Conservation (phyloP, 2,888 invertebrate genomes). For the Acholoe squamosa region DNA sequence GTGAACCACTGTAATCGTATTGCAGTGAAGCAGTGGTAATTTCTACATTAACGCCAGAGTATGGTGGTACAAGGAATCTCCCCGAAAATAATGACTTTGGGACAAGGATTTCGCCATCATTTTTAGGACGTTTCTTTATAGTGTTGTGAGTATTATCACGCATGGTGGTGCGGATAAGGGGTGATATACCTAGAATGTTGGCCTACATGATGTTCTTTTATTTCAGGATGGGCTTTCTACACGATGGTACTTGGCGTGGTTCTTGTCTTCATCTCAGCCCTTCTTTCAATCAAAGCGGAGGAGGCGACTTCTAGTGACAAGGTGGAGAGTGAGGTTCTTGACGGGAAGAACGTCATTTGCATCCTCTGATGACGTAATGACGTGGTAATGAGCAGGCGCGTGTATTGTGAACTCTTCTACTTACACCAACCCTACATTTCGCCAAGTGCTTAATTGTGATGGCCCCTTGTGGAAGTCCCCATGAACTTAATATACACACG, state of each 20-base stretch:
- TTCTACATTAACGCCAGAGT: too few species aligned
- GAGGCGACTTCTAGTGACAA: conserved; percentile 92
- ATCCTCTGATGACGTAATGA: conserved; percentile 84
- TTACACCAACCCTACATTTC: background rate
- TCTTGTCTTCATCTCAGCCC: conserved; percentile 89
- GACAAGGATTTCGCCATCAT: too few species aligned
- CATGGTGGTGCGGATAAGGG: too few species aligned
- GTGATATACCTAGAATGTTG: too few species aligned
- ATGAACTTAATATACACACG: too few species aligned
- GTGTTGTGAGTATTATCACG: too few species aligned
- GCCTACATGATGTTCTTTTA: too few species aligned
- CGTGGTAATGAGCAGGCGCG: background rate
- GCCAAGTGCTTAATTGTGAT: background rate
- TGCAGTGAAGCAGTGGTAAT: too few species aligned
- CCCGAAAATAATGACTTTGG: too few species aligned
- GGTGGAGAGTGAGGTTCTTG: conserved; percentile 92
- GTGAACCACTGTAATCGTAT: too few species aligned
- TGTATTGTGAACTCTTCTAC: background rate
- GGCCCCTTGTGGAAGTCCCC: background rate
- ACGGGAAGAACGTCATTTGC: conserved; percentile 92
- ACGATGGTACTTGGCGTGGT: conserved; percentile 88
- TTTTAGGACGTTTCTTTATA: too few species aligned
- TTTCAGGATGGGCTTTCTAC: conserved; percentile 90
- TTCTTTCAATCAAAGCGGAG: conserved; percentile 91
- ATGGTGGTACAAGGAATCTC: too few species aligned